phyloP scores from a whole-genome alignment of 2,113 vertebrate species.

The Melanostigma gelatinosum region DNA sequence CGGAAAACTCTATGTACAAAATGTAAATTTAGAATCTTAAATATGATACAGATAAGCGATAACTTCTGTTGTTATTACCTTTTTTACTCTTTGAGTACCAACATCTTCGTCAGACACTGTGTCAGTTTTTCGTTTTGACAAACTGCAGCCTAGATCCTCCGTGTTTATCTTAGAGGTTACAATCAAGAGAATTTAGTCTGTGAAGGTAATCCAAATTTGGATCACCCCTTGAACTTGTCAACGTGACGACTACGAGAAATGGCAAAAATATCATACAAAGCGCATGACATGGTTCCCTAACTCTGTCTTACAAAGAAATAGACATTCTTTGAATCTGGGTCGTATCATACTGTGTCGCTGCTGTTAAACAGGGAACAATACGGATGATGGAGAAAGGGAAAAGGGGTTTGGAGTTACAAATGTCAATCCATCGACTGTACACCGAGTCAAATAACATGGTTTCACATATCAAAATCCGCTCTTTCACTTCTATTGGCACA shows the following conservation, averaged over 20 bases:
- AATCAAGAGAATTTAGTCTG: slow-evolving; percentile 69
- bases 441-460: slow-evolving; percentile 70
- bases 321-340: slow-evolving; percentile 67
- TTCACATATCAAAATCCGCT: slow-evolving; percentile 78
- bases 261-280: slow-evolving; percentile 55
- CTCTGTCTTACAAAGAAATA: slow-evolving; percentile 54
- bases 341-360: slow-evolving; percentile 54
- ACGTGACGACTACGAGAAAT: slow-evolving; percentile 32
- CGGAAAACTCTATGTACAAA: slow-evolving; percentile 83
- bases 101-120: slow-evolving; percentile 51
- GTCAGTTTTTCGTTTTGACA: slow-evolving; percentile 79
- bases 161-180: slow-evolving; percentile 60
- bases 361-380: slow-evolving; percentile 57
- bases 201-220: slow-evolving; percentile 54
- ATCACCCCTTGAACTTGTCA: slow-evolving; percentile 45
- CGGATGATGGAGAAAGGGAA: slow-evolving; percentile 24
- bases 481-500: slow-evolving; percentile 86
- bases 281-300: slow-evolving; percentile 42
- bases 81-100: slow-evolving; percentile 67
- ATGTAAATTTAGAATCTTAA: slow-evolving; percentile 79
- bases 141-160: slow-evolving; percentile 71
- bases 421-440: slow-evolving; percentile 71
- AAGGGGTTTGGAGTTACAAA: slow-evolving; percentile 42
- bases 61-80: slow-evolving; percentile 51
- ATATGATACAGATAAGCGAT: slow-evolving; percentile 71